phyloP scores from a whole-genome alignment of 2,113 vertebrate genomes.

The Corythoichthys intestinalis region DNA sequence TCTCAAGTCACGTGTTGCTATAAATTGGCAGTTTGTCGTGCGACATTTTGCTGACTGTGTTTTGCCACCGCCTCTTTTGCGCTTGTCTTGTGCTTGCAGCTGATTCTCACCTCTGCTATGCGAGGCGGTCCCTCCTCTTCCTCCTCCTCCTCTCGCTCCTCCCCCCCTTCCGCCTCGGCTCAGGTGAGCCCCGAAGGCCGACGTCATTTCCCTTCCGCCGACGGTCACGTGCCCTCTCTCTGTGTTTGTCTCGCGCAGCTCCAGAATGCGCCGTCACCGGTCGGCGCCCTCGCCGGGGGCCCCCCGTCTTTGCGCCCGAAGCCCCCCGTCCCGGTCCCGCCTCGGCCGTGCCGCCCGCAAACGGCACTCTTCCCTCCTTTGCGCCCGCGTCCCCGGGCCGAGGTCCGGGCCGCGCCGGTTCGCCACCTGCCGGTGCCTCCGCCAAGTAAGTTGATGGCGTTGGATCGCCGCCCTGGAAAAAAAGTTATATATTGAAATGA shows the following conservation, averaged over 20 bases:
- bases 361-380: conserved; percentile 65
- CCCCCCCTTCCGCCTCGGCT: conserved; percentile 61
- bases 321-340: conserved; percentile 38
- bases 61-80: neutral
- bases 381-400: conserved; percentile 55
- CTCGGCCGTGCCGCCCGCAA: conserved; percentile 50
- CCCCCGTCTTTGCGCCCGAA: conserved; percentile 69
- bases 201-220: neutral
- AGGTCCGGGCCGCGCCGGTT: conserved; percentile 39
- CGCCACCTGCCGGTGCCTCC: conserved; percentile 69
- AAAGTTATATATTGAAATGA: too few species aligned
- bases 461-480: too few species aligned
- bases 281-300: conserved; percentile 59
- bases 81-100: conserved; percentile 45
- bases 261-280: conserved; percentile 68
- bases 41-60: neutral
- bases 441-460: conserved; percentile 59
- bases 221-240: neutral
- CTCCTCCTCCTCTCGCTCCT: conserved; percentile 52
- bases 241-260: conserved; percentile 43
- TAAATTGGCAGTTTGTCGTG: too few species aligned
- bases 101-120: conserved; percentile 75
- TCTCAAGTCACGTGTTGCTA: too few species aligned
- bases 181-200: conserved; percentile 63
- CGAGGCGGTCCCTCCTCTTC: conserved; percentile 61